Evolutionary conservation across 2,113 vertebrate species (phyloP), one percentile per base, ranked within the genome.

Genomic region (Trichomycterus rosablanca): DNA sequence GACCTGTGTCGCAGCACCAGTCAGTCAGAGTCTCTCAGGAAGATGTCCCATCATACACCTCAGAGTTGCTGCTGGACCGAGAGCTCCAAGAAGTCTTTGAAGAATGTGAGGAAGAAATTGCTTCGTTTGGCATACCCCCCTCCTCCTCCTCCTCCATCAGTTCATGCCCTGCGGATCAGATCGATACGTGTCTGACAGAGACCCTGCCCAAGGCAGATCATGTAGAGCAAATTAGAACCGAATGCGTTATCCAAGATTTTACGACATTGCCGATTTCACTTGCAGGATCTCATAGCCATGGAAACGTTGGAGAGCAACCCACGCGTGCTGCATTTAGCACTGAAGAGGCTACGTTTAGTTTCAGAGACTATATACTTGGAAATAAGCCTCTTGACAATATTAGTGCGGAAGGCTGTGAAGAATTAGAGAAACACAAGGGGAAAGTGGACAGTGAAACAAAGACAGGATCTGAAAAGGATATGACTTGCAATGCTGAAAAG

Each of bases 21-120:
- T 61, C 57, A 35, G 39, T 42, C 35, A 23, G 22, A 35, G 28
- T 3, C 46, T 69, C 74, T 70, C 46, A 35, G 28, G 59, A 45
- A 16, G 55, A 50, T 44, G 45, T 12, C 26, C 42, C 50, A 60
- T 72, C 57, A 30, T 65, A 60, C 34, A 64, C 75, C 59, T 43
- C 72, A 6, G 73, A 66, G 0, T 14, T 15, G 12, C 71, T 78
- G 54, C 32, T 85, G 26, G 85, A 89, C 66, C 46, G n/a, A 67
- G 84, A 87, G 73, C 83, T 87, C 23, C 78, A 76, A 68, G 74
- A 83, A 66, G 87, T 83, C 55, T 84, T 85, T 43, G 75, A 80
- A 56, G 83, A 88, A 87, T 87, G 81, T 63, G 83, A 89, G 58
- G 72, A 86, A 26, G 81, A 89, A 79, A 84, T 88, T 81, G 82